Conservation (phyloP, 2,113 vertebrate genomes). For the Narcine bancroftii region DNA sequence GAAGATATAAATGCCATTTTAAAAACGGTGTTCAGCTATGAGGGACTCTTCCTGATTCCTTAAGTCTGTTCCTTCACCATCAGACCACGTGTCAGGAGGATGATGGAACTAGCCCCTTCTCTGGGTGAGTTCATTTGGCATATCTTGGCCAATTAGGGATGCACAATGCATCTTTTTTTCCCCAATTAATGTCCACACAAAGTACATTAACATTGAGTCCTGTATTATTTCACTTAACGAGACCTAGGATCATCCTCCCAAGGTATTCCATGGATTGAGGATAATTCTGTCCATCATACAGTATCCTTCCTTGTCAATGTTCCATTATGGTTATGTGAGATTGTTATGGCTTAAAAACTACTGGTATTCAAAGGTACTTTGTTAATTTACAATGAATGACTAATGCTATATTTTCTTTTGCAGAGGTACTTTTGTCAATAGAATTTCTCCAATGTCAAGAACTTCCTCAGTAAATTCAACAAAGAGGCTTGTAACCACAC, state of each 20-base stretch:
- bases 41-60: no score
- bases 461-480: constrained; percentile 52
- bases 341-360: not conserved
- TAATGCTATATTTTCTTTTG: constrained; percentile 31
- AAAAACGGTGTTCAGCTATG: no score
- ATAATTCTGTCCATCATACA: not conserved
- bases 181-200: no score
- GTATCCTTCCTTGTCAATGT: not conserved
- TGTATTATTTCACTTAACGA: not conserved
- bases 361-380: not conserved
- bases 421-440: constrained; percentile 55
- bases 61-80: no score
- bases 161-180: no score
- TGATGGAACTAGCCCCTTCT: no score
- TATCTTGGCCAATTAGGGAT: no score
- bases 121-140: no score
- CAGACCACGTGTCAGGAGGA: no score
- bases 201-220: not conserved
- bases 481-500: constrained; percentile 60
- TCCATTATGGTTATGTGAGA: not conserved
- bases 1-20: no score
- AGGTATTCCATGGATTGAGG: not conserved
- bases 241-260: not conserved
- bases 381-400: not conserved
- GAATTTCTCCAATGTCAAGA: constrained; percentile 70